Percentiles rank a stretch among this genome's conserved stretches.
Conservation (phyloP, 1,140 invertebrate genomes). For the Neelides sp. region DNA sequence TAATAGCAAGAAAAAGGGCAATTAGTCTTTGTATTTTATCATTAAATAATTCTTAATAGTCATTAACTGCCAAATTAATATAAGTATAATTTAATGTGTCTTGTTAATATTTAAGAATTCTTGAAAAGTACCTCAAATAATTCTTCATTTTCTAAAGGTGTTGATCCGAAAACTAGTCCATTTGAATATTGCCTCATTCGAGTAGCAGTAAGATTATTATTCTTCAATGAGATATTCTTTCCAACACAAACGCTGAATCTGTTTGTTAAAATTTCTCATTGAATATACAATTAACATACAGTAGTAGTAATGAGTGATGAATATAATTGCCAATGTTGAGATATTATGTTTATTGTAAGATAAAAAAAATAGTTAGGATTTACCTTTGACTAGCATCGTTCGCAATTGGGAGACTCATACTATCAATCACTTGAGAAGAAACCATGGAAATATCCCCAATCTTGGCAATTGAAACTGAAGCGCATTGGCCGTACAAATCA, state of each 20-base stretch:
- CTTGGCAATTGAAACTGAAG: slow-evolving; percentile 54
- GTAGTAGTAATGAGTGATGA: slow-evolving; percentile 19
- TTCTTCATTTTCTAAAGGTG: slow-evolving; percentile 41
- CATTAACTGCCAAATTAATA: too few species aligned
- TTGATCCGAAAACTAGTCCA: slow-evolving; percentile 41
- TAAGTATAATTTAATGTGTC: too few species aligned
- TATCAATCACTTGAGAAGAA: slow-evolving; percentile 30
- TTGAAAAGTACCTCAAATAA: slow-evolving; percentile 40
- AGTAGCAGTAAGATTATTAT: slow-evolving; percentile 51
- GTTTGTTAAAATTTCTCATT: slow-evolving; percentile 32
- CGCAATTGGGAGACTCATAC: slow-evolving; percentile 26
- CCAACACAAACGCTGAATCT: slow-evolving; percentile 57
- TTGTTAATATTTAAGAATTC: neutral
- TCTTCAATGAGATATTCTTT: slow-evolving; percentile 54
- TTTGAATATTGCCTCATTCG: slow-evolving; percentile 49
- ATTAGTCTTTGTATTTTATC: neutral
- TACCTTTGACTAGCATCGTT: slow-evolving; percentile 30
- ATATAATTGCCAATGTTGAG: slow-evolving; percentile 17
- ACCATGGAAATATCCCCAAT: slow-evolving; percentile 31
- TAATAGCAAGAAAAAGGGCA: slow-evolving; percentile 40
- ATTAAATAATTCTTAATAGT: too few species aligned
- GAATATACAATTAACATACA: too few species aligned
- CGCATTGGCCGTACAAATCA: slow-evolving; percentile 87
- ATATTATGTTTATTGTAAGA: slow-evolving; percentile 13
- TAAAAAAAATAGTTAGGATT: slow-evolving; percentile 12